These are phyloP conservation scores for Myiozetetes cayanensis DNA, from an alignment of 2,113 vertebrate genomes.

Conservation along the genomic window DNA sequence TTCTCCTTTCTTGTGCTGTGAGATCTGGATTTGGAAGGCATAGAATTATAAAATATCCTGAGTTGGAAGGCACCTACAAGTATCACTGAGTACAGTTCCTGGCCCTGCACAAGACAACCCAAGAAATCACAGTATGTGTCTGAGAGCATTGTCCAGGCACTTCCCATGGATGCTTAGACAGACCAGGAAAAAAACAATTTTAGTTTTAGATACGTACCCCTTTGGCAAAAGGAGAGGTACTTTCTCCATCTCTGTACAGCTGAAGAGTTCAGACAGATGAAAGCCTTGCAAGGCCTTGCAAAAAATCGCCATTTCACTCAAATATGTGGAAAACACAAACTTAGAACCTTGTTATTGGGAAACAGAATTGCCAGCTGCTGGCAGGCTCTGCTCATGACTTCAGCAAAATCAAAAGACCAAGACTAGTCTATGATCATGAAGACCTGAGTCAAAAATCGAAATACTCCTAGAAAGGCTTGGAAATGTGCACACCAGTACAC, in stretches of 20 bases:
- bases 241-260: neutral
- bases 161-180: neutral
- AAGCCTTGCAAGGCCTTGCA: neutral
- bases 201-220: fast-evolving
- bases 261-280: neutral
- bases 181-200: neutral
- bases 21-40: neutral
- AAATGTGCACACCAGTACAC: neutral
- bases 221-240: neutral
- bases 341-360: neutral
- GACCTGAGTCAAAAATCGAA: neutral
- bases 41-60: neutral
- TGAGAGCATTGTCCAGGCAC: neutral
- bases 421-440: neutral
- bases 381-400: neutral
- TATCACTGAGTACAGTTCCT: neutral
- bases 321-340: neutral
- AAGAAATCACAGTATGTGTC: neutral
- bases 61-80: neutral
- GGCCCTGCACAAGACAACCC: neutral
- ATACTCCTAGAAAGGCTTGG: neutral
- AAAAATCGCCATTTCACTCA: neutral
- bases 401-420: neutral
- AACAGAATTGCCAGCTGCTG: neutral
- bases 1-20: neutral